Base-by-base conservation (phyloP, 1,140 invertebrate species). In the Cydia strobilella region DNA sequence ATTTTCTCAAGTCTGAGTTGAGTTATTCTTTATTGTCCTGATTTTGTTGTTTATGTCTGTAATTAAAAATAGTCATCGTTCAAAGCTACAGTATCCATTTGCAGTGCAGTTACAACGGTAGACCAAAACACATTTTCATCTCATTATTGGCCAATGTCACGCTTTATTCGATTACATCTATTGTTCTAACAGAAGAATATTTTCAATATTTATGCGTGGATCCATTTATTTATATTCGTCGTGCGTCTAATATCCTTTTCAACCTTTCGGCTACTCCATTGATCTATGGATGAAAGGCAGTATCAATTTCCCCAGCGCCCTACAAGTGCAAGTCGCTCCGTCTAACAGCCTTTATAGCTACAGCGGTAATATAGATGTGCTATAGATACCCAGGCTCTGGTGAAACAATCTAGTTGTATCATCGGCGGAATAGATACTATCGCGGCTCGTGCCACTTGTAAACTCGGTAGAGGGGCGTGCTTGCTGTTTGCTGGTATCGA, bases 381-480 rank as follows among this genome's bases (percentile, higher is more conserved):
- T 69, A 69, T 69, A 69, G 65, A 69, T 69, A 25, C 71, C 45
- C 31, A 18, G 45, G 25, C 74, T 79, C 78, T 76, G 81, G 86
- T 80, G 84, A 83, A 85, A 86, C 84, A 86, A 89, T 89, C 86
- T 86, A 76, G 77, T 87, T 81, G 85, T 87, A 85, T 87, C 85
- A 87, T 86, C 87, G 82, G 74, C 79, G 75, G 81, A 66, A 75
- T 79, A 84, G 87, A 87, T 87, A 81, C 73, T 82, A 89, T 87
- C 87, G 79, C 76, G 81, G 81, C 87, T 83, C 87, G 87, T 88
- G 87, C 86, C 87, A 86, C 86, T 86, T 89, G 84, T 87, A 84
- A 83, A 85, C 79, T 77, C 73, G 35, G 7, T 85, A 89, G 85
- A 75, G 83, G 75, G 78, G 84, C 20, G 74, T 51, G n/a, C 45